Base-by-base conservation (phyloP, 2,888 invertebrate species). In the Cephalotes varians region DNA sequence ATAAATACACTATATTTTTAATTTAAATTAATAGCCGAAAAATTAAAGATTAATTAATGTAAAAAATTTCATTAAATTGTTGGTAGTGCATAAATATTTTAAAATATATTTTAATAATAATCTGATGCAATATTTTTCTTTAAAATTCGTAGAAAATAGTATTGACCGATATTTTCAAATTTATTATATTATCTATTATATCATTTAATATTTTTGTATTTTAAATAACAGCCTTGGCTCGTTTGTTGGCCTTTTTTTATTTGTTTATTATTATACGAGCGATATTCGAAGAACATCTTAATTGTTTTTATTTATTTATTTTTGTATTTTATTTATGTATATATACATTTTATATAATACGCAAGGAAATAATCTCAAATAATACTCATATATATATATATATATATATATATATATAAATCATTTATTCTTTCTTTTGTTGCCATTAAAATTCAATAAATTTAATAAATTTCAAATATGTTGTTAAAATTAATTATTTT, bases 401-500 rank as follows among this genome's bases (percentile, higher is more conserved):
- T n/a, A n/a, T n/a, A n/a, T n/a, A n/a, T n/a, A n/a, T n/a, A n/a
- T n/a, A n/a, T n/a, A n/a, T n/a, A n/a, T n/a, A n/a, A n/a, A n/a
- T 6, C 1, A 62, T 37, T 62, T 62, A 37, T 37, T 62, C 2
- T 10, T 37, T n/a, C 2, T 37, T 7, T 37, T 21, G 10, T 0
- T n/a, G n/a, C n/a, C 15, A 44, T 49, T 31, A 31, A 31, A 2
- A 31, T 28, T 18, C 15, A 12, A n/a, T n/a, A 10, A 31, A 47
- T n/a, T n/a, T 1, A 10, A 31, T 65, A 67, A 49, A 12, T 67
- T 49, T 47, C 4, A 28, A 31, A 1, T 34, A 3, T 31, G 5
- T 65, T 28, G 31, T 28, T 49, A 67, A 67, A 47, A 65, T 47
- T 65, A 18, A 47, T 65, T n/a, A 28, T 1, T 65, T 65, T n/a